A percentile compares a stretch with the other conserved stretches of the same genome.
phyloP scores from a whole-genome alignment of 2,113 vertebrate genomes.

The Paradoxurus hermaphroditus region DNA sequence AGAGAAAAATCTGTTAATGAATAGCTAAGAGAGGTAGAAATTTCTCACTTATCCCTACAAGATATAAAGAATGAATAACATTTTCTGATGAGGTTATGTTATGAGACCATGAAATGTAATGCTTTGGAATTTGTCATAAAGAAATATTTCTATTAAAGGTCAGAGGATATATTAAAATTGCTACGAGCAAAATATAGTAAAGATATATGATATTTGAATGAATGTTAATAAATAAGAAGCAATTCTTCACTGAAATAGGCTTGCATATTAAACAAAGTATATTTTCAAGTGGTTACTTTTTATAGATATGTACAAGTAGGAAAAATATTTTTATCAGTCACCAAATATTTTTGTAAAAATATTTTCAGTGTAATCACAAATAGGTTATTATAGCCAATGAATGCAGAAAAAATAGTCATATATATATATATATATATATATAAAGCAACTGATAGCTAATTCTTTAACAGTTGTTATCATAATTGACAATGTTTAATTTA shows the following conservation, averaged over 20 bases:
- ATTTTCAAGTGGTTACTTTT: background rate
- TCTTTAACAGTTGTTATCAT: background rate
- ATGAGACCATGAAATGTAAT: background rate
- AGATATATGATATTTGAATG: background rate
- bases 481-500: background rate
- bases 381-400: background rate
- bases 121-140: background rate
- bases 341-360: background rate
- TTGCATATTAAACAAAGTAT: background rate
- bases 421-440: background rate
- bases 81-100: background rate
- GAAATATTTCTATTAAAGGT: background rate
- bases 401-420: background rate
- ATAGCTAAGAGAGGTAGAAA: background rate
- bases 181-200: background rate
- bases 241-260: background rate
- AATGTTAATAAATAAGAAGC: background rate
- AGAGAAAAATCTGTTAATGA: background rate
- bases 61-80: background rate
- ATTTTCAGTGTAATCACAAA: background rate
- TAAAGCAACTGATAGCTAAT: background rate
- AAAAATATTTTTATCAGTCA: background rate
- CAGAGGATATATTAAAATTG: background rate
- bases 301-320: background rate
- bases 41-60: background rate